Percentiles rank a stretch among this genome's conserved stretches.
phyloP scores from a whole-genome alignment of 2,797 vertebrate genomes.

The Gymnothorax javanicus region DNA sequence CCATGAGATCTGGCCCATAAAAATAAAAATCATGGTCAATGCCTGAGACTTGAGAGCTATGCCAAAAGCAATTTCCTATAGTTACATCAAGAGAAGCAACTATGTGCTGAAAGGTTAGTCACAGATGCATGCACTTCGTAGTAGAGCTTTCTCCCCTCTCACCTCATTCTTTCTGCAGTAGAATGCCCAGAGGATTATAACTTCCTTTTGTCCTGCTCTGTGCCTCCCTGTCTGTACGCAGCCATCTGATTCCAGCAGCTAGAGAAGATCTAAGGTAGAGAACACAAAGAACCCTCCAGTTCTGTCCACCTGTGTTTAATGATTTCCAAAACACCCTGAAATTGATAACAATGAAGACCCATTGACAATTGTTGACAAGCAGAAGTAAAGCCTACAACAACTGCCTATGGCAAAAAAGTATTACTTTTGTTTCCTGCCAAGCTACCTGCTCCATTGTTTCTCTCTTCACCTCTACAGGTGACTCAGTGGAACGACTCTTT shows the following conservation, averaged over 20 bases:
- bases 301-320: conserved; percentile 8
- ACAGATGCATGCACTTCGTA: background rate
- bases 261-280: conserved; percentile 14
- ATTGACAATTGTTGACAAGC: conserved; percentile 6
- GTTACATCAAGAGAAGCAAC: background rate
- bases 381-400: conserved; percentile 9
- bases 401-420: conserved; percentile 4
- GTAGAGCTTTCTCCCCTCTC: background rate
- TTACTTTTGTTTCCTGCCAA: background rate
- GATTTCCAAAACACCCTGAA: background rate
- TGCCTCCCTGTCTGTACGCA: background rate
- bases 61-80: background rate
- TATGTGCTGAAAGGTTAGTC: background rate
- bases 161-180: background rate
- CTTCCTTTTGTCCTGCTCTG: background rate
- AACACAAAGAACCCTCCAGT: background rate
- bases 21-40: no score
- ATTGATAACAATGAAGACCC: background rate
- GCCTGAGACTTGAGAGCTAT: no score
- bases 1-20: no score
- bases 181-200: background rate
- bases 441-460: background rate
- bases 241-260: background rate
- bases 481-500: background rate
- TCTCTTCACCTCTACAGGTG: conserved; percentile 1